Base-by-base conservation (phyloP, 37 sponge, comb jelly and placozoan species). In the Hexactinellida sp. region DNA sequence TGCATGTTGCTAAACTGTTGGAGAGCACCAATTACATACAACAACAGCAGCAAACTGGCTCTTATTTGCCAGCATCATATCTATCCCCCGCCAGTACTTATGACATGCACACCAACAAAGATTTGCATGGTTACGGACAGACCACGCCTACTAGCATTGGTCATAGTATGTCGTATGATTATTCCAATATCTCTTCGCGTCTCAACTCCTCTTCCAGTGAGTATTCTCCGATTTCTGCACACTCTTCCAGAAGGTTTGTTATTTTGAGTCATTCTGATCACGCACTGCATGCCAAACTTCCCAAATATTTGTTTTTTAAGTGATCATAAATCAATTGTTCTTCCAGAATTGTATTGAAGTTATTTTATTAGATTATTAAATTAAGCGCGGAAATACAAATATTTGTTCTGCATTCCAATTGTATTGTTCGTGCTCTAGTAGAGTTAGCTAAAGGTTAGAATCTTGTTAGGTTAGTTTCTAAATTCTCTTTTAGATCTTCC, bases 81-180 rank as follows among this genome's bases (percentile, higher is more conserved):
- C 13, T n/a, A 10, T 25, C 21, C 34, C 30, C 76, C 76, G 3
- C 76, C 34, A 63, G 5, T n/a, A 25, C 76, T 21, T 63, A 25
- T n/a, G 76, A 63, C 25, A 1, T 63, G 34, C 76, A 63, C 34
- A 1, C 76, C 1, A 63, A 23, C 34, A 63, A 63, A 63, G 76
- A 63, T 63, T 23, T 3, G 1, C 1, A 3, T 3, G 34, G 5
- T 7, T 63, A 63, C 34, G 30, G 25, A 5, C 30, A 7, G 3
- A n/a, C 28, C 3, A 63, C 76, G 3, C 76, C 76, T 28, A n/a
- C 28, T 63, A 63, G 32, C 25, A 7, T 63, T 25, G 30, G 1
- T n/a, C 76, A 63, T 63, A 63, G 76, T n/a, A n/a, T 63, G 28
- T 63, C 76, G 32, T 63, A 63, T 23, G 76, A 63, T 63, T 63